Base-by-base conservation (phyloP, 2,888 invertebrate genomes). In the Habrosyne pyritoides region DNA sequence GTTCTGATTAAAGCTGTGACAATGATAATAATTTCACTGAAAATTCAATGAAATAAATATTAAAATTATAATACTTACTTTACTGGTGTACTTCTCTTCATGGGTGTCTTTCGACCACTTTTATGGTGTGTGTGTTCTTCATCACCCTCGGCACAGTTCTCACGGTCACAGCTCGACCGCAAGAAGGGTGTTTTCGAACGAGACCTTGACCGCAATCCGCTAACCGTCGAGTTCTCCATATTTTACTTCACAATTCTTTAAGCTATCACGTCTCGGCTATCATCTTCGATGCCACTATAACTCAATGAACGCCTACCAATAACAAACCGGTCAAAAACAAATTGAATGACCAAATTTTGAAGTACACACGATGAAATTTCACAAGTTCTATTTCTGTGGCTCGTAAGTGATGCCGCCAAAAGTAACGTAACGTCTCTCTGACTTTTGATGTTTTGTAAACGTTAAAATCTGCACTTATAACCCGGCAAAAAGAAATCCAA, bases 151-250 rank as follows among this genome's bases (percentile, higher is more conserved):
- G 85, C 77, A 75, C 94, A 94, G 65, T 86, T 88, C 77, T 94
- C 94, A 65, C 86, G 93, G 79, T 95, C 94, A 72, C 94, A 93
- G 71, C 86, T 93, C 55, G 94, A 94, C 64, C 93, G 89, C 68
- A 94, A 81, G 77, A 95, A 94, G 63, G 95, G 95, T 73, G 95
- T 95, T 78, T 94, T 95, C 36, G 95, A 95, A 69, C 95, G 94
- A 71, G 95, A 95, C 88, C 95, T 94, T 83, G 95, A 94, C 85
- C 95, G 89, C 80, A 95, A 93, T 86, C 94, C 94, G 69, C 89
- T 87, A 75, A 86, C 87, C 61, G 85, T 78, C 60, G 83, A 80
- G 67, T 84, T 89, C 71, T 92, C 92, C 92, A 92, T 91, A 60
- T 59, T 81, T 69, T 53, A 58, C 55, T 57, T 54, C 56, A 52